Evolutionary conservation across 2,797 vertebrate genomes (phyloP).

Genomic region (Urophycis tenuis): DNA sequence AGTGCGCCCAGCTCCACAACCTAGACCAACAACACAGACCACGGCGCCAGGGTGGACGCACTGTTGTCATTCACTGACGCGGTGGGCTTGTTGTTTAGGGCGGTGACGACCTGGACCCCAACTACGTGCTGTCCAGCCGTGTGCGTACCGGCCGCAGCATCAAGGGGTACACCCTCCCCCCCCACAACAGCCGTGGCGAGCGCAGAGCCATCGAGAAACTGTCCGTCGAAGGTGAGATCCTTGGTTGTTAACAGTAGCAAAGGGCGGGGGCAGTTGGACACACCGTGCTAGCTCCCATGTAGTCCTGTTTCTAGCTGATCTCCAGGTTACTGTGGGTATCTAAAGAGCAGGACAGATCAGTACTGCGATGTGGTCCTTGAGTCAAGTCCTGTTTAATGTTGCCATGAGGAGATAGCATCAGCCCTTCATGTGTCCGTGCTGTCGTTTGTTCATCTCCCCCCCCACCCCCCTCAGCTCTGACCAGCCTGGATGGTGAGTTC

Average conservation of each 20-base stretch:
- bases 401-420: not conserved
- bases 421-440: not conserved
- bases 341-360: not conserved
- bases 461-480: constrained; percentile 72
- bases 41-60: too few relatives aligned
- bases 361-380: not conserved
- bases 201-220: constrained; percentile 82
- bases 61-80: not conserved
- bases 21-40: constrained; percentile 35
- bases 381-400: not conserved
- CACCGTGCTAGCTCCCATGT: not conserved
- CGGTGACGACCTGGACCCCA: constrained; percentile 77
- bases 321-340: not conserved
- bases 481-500: constrained; percentile 77
- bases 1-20: not conserved
- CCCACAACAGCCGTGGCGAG: constrained; percentile 81
- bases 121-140: constrained; percentile 77
- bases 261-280: not conserved
- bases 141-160: constrained; percentile 80
- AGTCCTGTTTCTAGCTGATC: not conserved
- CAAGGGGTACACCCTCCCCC: constrained; percentile 77
- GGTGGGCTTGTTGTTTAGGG: constrained; percentile 41
- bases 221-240: constrained; percentile 76
- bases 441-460: constrained; percentile 1
- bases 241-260: not conserved